Evolutionary conservation across 2,113 vertebrate genomes (phyloP), one percentile per base, ranked within the genome.

Genomic region (Phrynosoma blainvillii): DNA sequence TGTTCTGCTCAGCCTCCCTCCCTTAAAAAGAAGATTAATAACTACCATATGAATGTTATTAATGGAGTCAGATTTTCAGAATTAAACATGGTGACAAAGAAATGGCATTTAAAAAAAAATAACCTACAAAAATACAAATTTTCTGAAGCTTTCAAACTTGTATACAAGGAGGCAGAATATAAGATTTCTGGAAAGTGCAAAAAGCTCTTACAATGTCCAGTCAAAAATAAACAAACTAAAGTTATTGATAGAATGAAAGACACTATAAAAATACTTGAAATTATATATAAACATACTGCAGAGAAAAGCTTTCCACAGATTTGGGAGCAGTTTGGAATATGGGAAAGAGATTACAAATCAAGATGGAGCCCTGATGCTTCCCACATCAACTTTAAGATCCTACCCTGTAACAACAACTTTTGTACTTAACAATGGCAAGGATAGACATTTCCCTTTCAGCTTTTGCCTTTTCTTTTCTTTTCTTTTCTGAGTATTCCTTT

Each of bases 51-150:
- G 79, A 59, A 80, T 36, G 52, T 65, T 5, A 78, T 62, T 40
- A 21, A 8, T 54, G 76, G 81, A 66, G 1, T 88, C 23, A 20
- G 0, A 68, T 0, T 0, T 16, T 84, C 3, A 59, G 84, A 84
- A 79, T 76, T 84, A 89, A 89, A 42, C 62, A 4, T 54, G 2
- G 54, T 81, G 52, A 47, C 77, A 83, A 36, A 79, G 84, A 10
- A 42, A 20, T 0, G 21, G n/a, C 21, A 68, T 68, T 36, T 36
- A 36, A 36, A 36, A 36, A 36, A 25, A 68, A 66, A 66, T 5
- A 20, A 21, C 20, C 7, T 68, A 25, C 66, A 68, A 68, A 23
- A 23, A 68, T 25, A 68, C 8, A 71, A 2, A 13, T 71, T 71
- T n/a, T 71, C 9, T 71, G 30, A 30, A n/a, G 70, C 30, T 71